These are phyloP conservation scores for Zaprionus capensis DNA, from an alignment of 1,140 invertebrate species.

Conservation along the genomic window DNA sequence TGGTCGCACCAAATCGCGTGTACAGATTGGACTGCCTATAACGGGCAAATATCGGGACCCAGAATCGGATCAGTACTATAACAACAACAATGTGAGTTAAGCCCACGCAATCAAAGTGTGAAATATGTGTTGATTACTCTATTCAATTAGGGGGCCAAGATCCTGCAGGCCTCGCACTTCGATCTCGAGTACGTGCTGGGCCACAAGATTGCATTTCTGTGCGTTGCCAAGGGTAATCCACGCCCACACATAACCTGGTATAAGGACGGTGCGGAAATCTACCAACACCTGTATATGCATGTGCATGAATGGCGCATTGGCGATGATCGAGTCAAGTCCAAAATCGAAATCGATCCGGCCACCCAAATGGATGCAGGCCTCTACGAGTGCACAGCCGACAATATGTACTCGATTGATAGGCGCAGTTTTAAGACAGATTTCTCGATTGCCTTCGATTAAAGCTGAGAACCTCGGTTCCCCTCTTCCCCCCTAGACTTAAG, in stretches of 20 bases:
- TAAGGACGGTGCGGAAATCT: slow-evolving; percentile 95
- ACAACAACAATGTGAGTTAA: slow-evolving; percentile 92
- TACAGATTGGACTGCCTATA: slow-evolving; percentile 93
- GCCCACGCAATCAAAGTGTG: background rate
- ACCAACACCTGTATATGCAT: slow-evolving; percentile 93
- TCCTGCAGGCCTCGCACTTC: slow-evolving; percentile 95
- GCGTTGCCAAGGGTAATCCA: slow-evolving; percentile 93
- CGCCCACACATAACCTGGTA: slow-evolving; percentile 96
- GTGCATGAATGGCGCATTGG: slow-evolving; percentile 94
- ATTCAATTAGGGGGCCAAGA: slow-evolving; percentile 91
- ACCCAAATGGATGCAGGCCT: slow-evolving; percentile 96
- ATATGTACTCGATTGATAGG: slow-evolving; percentile 96
- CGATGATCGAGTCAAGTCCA: slow-evolving; percentile 93
- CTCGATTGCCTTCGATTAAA: slow-evolving; percentile 93
- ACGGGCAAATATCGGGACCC: slow-evolving; percentile 94
- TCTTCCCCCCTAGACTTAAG: slow-evolving; percentile 8
- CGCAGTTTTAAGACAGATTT: slow-evolving; percentile 96
- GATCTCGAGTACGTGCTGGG: slow-evolving; percentile 96
- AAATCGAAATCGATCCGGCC: slow-evolving; percentile 96
- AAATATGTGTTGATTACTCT: background rate
- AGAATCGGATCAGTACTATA: slow-evolving; percentile 94
- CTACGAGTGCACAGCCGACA: slow-evolving; percentile 95
- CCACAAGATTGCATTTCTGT: slow-evolving; percentile 96
- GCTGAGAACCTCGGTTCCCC: slow-evolving; percentile 8
- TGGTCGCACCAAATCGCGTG: slow-evolving; percentile 89